Conservation (phyloP, 2,888 invertebrate species). For the Aleiodes alternator region DNA sequence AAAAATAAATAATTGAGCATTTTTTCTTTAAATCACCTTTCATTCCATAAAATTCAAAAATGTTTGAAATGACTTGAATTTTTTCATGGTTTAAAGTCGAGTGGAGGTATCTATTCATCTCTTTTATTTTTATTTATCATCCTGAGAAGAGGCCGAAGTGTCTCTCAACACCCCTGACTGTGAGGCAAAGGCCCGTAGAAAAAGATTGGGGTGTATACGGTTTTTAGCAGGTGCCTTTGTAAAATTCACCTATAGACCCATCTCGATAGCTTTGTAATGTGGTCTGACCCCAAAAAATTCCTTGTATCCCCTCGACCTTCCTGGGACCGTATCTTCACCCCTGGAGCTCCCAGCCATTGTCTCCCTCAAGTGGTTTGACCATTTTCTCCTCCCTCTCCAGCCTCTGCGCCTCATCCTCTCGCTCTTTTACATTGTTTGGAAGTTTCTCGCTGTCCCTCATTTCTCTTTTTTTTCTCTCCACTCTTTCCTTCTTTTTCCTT, state of each 20-base stretch:
- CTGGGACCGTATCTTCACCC: constrained; percentile 36
- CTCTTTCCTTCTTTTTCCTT: not conserved
- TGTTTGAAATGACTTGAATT: not conserved
- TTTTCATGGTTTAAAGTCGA: constrained; percentile 9
- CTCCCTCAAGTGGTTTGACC: constrained; percentile 44
- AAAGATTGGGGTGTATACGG: constrained; percentile 3
- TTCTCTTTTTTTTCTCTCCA: not conserved
- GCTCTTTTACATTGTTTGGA: not conserved
- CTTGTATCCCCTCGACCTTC: constrained; percentile 32
- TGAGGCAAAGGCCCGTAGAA: not conserved
- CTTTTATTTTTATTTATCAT: constrained; percentile 18
- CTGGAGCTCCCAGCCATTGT: constrained; percentile 39
- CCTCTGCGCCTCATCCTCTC: not conserved
- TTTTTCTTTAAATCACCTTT: too few relatives aligned
- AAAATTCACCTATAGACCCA: constrained; percentile 59
- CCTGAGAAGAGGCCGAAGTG: not conserved
- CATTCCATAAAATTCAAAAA: not conserved
- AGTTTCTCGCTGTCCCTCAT: not conserved
- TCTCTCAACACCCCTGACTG: constrained; percentile 27
- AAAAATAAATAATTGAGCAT: too few relatives aligned
- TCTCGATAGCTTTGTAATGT: constrained; percentile 62
- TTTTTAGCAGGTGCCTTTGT: constrained; percentile 52
- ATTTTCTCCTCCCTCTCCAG: constrained; percentile 21
- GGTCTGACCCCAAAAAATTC: constrained; percentile 53
- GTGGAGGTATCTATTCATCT: not conserved